These are phyloP conservation scores for Eremophila alpestris DNA, from an alignment of 2,797 vertebrate genomes.

Conservation along the genomic window DNA sequence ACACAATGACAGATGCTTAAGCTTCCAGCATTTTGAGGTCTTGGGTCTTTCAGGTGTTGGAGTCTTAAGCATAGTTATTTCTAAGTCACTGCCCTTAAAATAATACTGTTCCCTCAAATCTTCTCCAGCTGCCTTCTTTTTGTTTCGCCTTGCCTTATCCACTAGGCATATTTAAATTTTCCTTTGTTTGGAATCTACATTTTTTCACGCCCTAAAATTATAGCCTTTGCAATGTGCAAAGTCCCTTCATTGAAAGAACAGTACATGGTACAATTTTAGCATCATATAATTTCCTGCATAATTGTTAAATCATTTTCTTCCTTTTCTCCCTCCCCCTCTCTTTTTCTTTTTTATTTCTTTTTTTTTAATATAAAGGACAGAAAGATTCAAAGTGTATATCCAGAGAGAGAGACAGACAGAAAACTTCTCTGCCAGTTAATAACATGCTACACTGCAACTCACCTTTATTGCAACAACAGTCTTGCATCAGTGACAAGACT, in stretches of 20 bases:
- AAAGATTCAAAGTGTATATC: conserved; percentile 38
- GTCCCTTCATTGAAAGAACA: conserved; percentile 73
- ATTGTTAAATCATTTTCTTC: conserved; percentile 78
- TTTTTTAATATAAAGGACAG: background rate
- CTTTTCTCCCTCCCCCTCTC: conserved; percentile 60
- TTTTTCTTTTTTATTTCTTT: background rate
- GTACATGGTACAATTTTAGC: conserved; percentile 78
- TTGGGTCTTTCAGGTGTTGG: background rate
- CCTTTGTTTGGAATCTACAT: conserved; percentile 76
- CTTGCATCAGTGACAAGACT: background rate
- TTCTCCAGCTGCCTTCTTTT: conserved; percentile 58
- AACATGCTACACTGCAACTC: background rate
- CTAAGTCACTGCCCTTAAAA: conserved; percentile 44
- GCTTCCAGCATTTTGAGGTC: background rate
- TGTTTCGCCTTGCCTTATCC: conserved; percentile 55
- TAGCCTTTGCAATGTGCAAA: conserved; percentile 68
- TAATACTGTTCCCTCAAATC: conserved; percentile 10
- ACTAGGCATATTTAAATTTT: conserved; percentile 69
- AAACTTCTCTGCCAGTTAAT: conserved; percentile 27
- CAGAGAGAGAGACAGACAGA: conserved; percentile 23
- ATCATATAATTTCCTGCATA: conserved; percentile 79
- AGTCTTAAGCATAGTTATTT: conserved; percentile 19
- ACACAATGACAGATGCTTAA: background rate
- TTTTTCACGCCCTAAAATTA: conserved; percentile 76
- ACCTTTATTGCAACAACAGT: background rate